These are phyloP conservation scores for Coelogynopora nodosa DNA, from an alignment of 2,888 invertebrate genomes.

Conservation along the genomic window DNA sequence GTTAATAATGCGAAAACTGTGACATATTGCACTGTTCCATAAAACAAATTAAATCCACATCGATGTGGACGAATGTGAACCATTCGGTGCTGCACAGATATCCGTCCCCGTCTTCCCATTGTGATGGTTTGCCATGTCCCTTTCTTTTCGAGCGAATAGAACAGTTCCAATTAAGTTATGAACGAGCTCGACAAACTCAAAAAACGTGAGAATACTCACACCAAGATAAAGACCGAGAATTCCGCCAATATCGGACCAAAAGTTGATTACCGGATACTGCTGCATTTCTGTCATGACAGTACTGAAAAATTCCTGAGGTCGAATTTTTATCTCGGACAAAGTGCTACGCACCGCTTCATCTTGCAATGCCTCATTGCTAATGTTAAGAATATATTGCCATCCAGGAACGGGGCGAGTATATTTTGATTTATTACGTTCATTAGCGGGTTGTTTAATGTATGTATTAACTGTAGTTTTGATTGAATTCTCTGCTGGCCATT, in stretches of 20 bases:
- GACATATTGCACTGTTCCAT: too few relatives aligned
- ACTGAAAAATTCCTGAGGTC: neutral
- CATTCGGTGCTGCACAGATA: neutral
- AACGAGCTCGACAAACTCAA: neutral
- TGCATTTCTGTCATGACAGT: neutral
- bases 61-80: neutral
- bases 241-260: constrained; percentile 28
- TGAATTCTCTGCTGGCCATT: neutral
- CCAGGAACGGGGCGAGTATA: neutral
- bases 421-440: neutral
- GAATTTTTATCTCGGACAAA: neutral
- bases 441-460: neutral
- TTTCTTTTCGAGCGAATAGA: neutral
- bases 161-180: neutral
- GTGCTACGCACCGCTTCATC: neutral
- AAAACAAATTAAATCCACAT: neutral
- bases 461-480: neutral
- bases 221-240: constrained; percentile 24
- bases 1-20: too few relatives aligned
- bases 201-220: neutral
- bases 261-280: constrained; percentile 13
- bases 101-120: neutral
- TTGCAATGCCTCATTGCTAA: neutral
- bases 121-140: neutral
- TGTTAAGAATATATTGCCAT: neutral